Evolutionary conservation across 1,140 invertebrate species (phyloP), one percentile per base, ranked within the genome.

Genomic region (Anagrus nilaparvatae): DNA sequence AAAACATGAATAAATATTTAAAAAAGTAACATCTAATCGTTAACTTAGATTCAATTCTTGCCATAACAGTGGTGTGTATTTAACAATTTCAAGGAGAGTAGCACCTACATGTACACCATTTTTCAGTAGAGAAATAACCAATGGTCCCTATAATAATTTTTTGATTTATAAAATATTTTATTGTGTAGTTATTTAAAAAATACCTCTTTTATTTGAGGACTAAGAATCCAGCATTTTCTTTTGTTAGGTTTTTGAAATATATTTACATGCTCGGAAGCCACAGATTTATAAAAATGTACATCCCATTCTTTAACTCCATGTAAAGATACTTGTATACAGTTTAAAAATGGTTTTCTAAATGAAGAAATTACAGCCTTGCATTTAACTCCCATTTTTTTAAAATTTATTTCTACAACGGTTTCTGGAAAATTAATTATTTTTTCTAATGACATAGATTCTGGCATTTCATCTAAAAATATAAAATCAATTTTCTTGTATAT

Each of bases 171-270:
- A 16, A 28, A 13, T 6, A 19, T 28, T 28, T 52, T 27, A 4
- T 34, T 34, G 3, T 34, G 45, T 13, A 24, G 23, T 46, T 9
- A 23, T 42, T 35, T 31, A 39, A 35, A 4, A 39, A 12, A 40
- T 47, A 61, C 58, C 47, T 59, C 44, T 24, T 28, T 55, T 1
- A 41, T 50, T 43, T 62, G 57, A 9, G 59, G 56, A 55, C 52
- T 62, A 29, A 52, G 46, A 34, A 62, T 30, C 46, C 49, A 53
- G 38, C 52, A 62, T 44, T 55, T 55, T 16, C 59, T 53, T 16
- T 47, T 50, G 5, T 18, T 33, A 8, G 31, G 10, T 34, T 45
- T 34, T 44, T 53, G 47, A 35, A 47, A 60, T 19, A 61, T 51
- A 44, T 61, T 60, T 41, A 58, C 61, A 3, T 13, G 49, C 33